Conservation (phyloP, 2,888 invertebrate species). For the Dioctria rufipes region DNA sequence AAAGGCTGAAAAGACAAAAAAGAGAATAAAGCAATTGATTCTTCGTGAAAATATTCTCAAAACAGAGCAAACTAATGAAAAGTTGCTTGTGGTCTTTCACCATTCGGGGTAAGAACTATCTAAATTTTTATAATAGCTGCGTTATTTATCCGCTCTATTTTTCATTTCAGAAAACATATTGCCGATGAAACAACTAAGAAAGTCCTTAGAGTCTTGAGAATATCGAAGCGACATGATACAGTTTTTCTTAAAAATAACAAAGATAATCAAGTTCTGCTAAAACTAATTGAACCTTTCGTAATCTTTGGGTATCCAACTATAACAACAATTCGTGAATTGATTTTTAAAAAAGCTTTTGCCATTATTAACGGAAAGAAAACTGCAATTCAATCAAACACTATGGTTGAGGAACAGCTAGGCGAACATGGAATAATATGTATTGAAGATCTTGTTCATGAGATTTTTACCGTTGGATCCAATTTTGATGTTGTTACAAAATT, state of each 20-base stretch:
- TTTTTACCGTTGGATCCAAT: constrained; percentile 69
- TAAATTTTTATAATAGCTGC: too few species aligned
- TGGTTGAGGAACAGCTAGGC: constrained; percentile 70
- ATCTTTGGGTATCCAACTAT: constrained; percentile 68
- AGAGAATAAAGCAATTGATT: constrained; percentile 66
- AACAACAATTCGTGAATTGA: constrained; percentile 68
- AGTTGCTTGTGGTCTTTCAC: constrained; percentile 68
- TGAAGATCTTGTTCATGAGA: constrained; percentile 71
- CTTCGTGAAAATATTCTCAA: constrained; percentile 64
- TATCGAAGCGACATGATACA: constrained; percentile 66
- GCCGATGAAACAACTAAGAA: constrained; percentile 68
- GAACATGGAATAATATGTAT: constrained; percentile 70
- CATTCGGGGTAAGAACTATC: constrained; percentile 65
- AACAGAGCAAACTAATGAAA: constrained; percentile 65
- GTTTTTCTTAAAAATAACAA: constrained; percentile 68
- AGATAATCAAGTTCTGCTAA: constrained; percentile 68
- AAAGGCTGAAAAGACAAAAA: constrained; percentile 68
- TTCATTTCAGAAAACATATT: constrained; percentile 66
- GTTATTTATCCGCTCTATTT: neutral
- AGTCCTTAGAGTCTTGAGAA: constrained; percentile 65
- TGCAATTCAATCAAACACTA: constrained; percentile 69
- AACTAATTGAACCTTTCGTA: constrained; percentile 70
- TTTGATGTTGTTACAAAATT: constrained; percentile 67
- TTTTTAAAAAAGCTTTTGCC: constrained; percentile 71
- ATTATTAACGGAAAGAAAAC: constrained; percentile 67